Base-by-base conservation (phyloP, 92 coral and sea anemone genomes). In the Palythoa caribaeorum region DNA sequence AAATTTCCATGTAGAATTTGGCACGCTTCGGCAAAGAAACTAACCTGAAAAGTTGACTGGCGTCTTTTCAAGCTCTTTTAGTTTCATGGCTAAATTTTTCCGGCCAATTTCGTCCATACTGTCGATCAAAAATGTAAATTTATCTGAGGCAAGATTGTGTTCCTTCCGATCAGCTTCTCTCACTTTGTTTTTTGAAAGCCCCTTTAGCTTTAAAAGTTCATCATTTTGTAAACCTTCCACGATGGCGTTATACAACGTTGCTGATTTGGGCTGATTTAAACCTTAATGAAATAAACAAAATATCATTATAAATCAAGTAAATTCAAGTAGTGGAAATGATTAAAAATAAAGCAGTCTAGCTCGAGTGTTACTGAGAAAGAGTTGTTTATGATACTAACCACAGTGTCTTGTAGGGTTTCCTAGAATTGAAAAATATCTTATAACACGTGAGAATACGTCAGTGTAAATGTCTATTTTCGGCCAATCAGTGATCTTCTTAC, bases 31-130 rank as follows among this genome's bases (percentile, higher is more conserved):
- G 28, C 28, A 28, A 28, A 28, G 28, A 28, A 28, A 28, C 80
- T 28, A n/a, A 76, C 80, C 80, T 76, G 80, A 19, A 76, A 19
- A 15, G 38, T 17, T 76, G 1, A 6, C 15, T 52, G 80, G n/a
- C 20, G 39, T 39, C 35, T 48, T 52, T 20, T 52, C 39, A 52
- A 76, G 40, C 17, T 51, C 60, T 15, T 52, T 38, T 13, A 76
- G 80, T 12, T 76, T 76, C 80, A 19, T 38, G 38, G 39, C 80
- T 15, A 76, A 6, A 40, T 76, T 63, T 8, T 28, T 76, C 20
- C 80, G 51, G 80, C 80, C 80, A 52, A 52, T 76, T 76, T 52
- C 21, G n/a, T 52, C 65, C 47, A 76, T 11, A 52, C 80, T 50
- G 13, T 76, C 65, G 6, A 76, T 76, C 80, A 76, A 15, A 20